Conservation (phyloP, 2,797 vertebrate species). For the Aplochiton taeniatus region DNA sequence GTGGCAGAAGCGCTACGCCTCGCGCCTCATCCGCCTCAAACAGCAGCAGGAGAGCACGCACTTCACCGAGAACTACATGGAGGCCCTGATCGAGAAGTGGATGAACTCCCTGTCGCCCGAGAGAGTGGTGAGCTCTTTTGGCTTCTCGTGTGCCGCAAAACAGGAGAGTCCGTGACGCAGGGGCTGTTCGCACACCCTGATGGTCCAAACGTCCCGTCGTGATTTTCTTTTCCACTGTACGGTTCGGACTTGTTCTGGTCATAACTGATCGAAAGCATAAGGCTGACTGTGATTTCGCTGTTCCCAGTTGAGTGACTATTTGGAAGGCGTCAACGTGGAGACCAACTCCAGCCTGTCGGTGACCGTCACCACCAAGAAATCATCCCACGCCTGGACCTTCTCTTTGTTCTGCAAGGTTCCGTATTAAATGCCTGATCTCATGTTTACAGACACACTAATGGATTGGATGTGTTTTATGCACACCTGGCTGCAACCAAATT, state of each 20-base stretch:
- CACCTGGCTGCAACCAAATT: too few species aligned
- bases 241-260: background rate
- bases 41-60: conserved; percentile 97
- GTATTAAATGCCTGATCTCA: conserved; percentile 46
- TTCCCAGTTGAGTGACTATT: conserved; percentile 88
- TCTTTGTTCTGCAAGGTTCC: conserved; percentile 98
- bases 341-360: conserved; percentile 90
- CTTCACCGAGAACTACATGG: conserved; percentile 96
- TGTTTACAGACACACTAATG: background rate
- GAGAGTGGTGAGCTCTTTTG: conserved; percentile 86
- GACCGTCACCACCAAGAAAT: conserved; percentile 95
- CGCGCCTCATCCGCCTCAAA: conserved; percentile 92
- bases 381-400: conserved; percentile 94
- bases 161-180: background rate
- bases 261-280: background rate
- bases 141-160: background rate
- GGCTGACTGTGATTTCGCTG: background rate
- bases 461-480: background rate
- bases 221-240: background rate
- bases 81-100: conserved; percentile 99
- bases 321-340: conserved; percentile 93
- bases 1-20: conserved; percentile 98
- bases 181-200: too few species aligned
- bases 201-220: background rate
- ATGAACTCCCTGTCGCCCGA: conserved; percentile 98